Conservation (phyloP, 1,140 invertebrate genomes). For the Octopus bimaculoides region DNA sequence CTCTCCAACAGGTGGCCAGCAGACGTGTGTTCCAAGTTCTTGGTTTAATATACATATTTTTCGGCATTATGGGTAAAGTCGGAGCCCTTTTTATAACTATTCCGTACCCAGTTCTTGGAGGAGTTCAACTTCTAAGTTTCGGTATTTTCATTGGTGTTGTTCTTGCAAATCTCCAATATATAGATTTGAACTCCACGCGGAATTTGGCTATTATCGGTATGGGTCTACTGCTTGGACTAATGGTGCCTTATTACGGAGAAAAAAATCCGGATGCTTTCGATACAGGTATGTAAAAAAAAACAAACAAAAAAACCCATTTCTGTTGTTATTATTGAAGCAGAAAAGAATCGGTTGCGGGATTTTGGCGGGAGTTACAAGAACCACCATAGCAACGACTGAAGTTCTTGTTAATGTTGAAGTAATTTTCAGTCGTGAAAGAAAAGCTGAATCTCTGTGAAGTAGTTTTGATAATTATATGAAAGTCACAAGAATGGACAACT, state of each 20-base stretch:
- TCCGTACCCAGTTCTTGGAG: conserved; percentile 84
- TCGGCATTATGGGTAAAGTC: conserved; percentile 69
- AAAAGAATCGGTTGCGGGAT: too few relatives aligned
- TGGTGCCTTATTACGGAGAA: conserved; percentile 70
- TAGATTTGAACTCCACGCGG: conserved; percentile 74
- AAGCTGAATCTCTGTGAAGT: too few relatives aligned
- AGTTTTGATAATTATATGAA: too few relatives aligned
- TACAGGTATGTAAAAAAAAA: conserved; percentile 60
- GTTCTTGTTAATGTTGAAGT: too few relatives aligned
- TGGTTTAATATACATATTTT: conserved; percentile 73
- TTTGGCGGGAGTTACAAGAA: too few relatives aligned
- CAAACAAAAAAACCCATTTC: too few relatives aligned
- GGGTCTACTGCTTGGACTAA: conserved; percentile 78
- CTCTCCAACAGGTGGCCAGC: conserved; percentile 69
- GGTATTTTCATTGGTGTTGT: conserved; percentile 59
- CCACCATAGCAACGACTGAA: too few relatives aligned
- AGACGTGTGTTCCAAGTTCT: conserved; percentile 82
- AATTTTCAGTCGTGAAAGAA: too few relatives aligned
- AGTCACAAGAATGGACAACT: too few relatives aligned
- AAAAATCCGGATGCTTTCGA: conserved; percentile 65
- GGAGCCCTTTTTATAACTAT: conserved; percentile 85
- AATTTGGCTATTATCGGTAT: conserved; percentile 88
- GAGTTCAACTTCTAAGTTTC: conserved; percentile 83
- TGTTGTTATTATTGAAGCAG: too few relatives aligned
- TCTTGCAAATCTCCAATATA: conserved; percentile 77